These are phyloP conservation scores for Anastrepha obliqua DNA, from an alignment of 1,140 invertebrate species.

Conservation along the genomic window DNA sequence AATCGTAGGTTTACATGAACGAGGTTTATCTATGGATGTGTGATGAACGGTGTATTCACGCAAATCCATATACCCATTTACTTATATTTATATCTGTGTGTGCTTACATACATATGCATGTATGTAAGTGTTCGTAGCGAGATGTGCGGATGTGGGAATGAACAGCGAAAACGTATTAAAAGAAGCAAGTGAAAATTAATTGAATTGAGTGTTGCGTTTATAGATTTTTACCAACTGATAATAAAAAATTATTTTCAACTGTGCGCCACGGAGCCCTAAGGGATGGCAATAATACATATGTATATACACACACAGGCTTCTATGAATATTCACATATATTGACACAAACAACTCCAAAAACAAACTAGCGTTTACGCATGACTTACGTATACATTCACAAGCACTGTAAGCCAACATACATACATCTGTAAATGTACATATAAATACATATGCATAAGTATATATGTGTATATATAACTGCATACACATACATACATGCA, in stretches of 20 bases:
- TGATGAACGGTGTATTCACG: too few species aligned
- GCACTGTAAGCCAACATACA: background rate
- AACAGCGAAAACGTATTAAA: conserved; percentile 29
- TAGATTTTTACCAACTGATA: conserved; percentile 63
- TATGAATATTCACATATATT: background rate
- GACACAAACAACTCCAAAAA: background rate
- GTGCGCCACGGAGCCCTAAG: background rate
- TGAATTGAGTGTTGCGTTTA: conserved; percentile 72
- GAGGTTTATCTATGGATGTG: too few species aligned
- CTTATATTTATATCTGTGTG: background rate
- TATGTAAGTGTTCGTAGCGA: background rate
- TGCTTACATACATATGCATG: background rate
- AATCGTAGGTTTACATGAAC: too few species aligned
- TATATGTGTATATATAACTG: background rate
- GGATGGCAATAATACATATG: conserved; percentile 10
- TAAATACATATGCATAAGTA: background rate
- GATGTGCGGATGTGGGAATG: background rate
- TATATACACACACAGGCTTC: background rate
- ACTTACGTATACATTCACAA: background rate
- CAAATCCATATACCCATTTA: too few species aligned
- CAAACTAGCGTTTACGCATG: conserved; percentile 56
- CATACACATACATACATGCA: too few species aligned
- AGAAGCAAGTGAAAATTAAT: conserved; percentile 74
- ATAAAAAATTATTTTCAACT: conserved; percentile 60
- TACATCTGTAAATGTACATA: background rate